These are phyloP conservation scores for Diorhabda carinulata DNA, from an alignment of 1,140 invertebrate species.

Conservation along the genomic window DNA sequence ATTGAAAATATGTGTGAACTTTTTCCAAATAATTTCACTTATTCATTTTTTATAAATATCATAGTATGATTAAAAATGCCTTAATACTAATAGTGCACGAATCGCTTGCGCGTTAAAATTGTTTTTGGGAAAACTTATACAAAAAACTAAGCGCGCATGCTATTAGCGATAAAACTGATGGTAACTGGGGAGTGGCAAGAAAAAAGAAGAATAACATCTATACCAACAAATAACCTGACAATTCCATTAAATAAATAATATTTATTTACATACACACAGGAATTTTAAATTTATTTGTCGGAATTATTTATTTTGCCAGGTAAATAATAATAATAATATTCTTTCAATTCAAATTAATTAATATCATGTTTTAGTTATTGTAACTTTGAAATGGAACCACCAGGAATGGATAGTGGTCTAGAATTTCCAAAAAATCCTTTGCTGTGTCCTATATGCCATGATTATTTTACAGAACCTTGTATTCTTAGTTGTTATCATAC, in stretches of 20 bases:
- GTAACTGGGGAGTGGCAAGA: neutral
- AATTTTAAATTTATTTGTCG: constrained; percentile 22
- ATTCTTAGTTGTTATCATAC: constrained; percentile 66
- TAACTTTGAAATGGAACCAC: constrained; percentile 39
- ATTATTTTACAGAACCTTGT: constrained; percentile 65
- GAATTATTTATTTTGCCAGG: constrained; percentile 44
- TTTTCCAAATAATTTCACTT: too few relatives aligned
- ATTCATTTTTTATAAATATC: too few relatives aligned
- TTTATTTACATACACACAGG: neutral
- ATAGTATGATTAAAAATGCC: too few relatives aligned
- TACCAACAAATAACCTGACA: neutral
- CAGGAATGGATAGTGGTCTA: constrained; percentile 40
- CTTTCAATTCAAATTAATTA: neutral
- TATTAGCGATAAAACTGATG: too few relatives aligned
- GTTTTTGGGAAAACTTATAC: too few relatives aligned
- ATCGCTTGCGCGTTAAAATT: too few relatives aligned
- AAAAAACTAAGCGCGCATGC: too few relatives aligned
- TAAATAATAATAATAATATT: constrained; percentile 22
- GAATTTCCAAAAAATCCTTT: constrained; percentile 56
- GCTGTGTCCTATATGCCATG: constrained; percentile 62
- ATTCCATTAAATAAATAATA: neutral
- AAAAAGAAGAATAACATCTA: neutral
- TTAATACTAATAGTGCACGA: too few relatives aligned
- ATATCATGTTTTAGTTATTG: constrained; percentile 30
- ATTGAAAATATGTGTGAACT: too few relatives aligned